Conservation (phyloP, 2,888 invertebrate genomes). For the Ennomos quercinarius region DNA sequence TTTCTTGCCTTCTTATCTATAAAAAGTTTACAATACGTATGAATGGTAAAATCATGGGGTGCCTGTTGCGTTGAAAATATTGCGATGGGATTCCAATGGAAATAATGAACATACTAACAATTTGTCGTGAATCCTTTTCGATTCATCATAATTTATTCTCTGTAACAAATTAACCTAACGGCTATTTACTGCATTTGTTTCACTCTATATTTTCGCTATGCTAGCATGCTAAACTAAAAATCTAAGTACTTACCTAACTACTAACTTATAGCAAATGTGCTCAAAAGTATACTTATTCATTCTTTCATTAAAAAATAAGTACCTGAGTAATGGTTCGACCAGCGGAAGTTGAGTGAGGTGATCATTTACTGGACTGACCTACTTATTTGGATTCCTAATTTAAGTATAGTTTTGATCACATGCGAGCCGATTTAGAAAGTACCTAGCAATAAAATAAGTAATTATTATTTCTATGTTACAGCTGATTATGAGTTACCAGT, state of each 20-base stretch:
- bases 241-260: background rate
- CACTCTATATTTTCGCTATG: conserved; percentile 36
- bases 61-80: too few relatives aligned
- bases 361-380: too few relatives aligned
- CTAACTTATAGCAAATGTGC: conserved; percentile 24
- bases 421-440: conserved; percentile 9
- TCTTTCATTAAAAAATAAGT: too few relatives aligned
- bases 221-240: conserved; percentile 29
- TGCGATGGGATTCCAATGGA: too few relatives aligned
- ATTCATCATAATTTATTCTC: conserved; percentile 9
- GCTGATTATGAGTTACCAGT: conserved; percentile 51
- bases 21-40: too few relatives aligned
- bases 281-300: conserved; percentile 12
- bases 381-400: background rate
- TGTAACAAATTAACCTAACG: background rate
- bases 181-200: conserved; percentile 3
- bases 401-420: conserved; percentile 24
- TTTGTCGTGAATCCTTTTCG: background rate
- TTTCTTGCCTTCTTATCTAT: background rate
- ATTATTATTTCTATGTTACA: conserved; percentile 48
- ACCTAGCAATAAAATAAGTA: conserved; percentile 1
- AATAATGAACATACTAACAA: conserved; percentile 4
- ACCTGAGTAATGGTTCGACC: too few relatives aligned
- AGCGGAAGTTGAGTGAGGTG: too few relatives aligned
- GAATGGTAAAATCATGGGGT: too few relatives aligned